Percentiles rank a stretch among this genome's conserved stretches.
Evolutionary conservation across 1,140 invertebrate species (phyloP).

Genomic region (Aphis gossypii): DNA sequence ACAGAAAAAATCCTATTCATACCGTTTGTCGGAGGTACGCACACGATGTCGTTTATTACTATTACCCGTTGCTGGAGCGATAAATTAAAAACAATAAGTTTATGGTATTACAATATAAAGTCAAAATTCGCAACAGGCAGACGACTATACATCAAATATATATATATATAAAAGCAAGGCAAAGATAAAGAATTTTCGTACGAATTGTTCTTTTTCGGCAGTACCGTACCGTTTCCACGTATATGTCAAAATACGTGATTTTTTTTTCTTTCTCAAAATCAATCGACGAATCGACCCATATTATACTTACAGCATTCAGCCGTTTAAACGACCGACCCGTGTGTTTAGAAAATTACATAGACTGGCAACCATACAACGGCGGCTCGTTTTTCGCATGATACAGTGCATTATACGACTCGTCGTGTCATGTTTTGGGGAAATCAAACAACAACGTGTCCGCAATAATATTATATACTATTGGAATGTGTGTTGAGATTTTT

Average conservation of each 20-base stretch:
- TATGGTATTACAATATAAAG: not conserved
- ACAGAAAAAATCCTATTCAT: not conserved
- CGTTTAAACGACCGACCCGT: not conserved
- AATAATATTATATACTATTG: not conserved
- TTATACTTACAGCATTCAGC: not conserved
- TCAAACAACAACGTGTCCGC: not conserved
- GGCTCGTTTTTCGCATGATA: not conserved
- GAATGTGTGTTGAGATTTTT: not conserved
- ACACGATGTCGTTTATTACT: not conserved
- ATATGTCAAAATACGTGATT: not conserved
- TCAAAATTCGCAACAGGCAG: not conserved
- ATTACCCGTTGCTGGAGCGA: not conserved
- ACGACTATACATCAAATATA: not conserved
- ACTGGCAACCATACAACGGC: not conserved
- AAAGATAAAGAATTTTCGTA: not conserved
- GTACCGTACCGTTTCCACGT: not conserved
- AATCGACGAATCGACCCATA: not conserved
- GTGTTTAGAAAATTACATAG: not conserved
- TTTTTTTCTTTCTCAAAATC: not conserved
- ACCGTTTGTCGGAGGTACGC: not conserved
- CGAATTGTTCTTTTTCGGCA: not conserved
- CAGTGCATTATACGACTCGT: not conserved
- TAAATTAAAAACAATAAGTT: not conserved
- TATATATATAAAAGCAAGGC: too few species aligned
- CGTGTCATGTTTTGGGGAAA: conserved; percentile 32